phyloP scores from a whole-genome alignment of 2,888 invertebrate species.

The Luffia ferchaultella region DNA sequence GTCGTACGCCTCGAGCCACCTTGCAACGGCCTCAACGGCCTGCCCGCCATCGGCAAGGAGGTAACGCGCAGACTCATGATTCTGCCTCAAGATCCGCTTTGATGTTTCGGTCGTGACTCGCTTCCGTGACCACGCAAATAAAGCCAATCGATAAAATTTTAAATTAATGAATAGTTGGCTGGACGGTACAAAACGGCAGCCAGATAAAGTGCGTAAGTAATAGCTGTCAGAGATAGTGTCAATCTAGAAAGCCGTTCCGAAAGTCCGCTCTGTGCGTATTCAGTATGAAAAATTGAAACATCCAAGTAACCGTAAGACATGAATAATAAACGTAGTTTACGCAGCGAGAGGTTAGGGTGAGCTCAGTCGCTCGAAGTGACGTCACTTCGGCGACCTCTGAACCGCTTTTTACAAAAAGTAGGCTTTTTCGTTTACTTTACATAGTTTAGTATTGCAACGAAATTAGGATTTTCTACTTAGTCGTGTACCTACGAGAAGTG shows the following conservation, averaged over 20 bases:
- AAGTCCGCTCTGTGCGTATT: no score
- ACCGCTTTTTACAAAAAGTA: neutral
- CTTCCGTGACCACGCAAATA: no score
- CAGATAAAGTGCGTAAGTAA: no score
- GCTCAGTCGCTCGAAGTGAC: neutral
- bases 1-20: conserved; percentile 71
- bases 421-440: neutral
- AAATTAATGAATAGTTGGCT: no score
- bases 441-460: neutral
- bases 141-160: no score
- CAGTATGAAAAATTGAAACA: neutral
- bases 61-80: conserved; percentile 31
- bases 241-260: no score
- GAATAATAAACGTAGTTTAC: neutral
- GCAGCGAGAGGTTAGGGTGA: neutral
- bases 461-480: neutral
- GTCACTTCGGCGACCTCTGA: neutral
- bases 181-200: no score
- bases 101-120: no score
- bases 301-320: neutral
- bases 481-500: no score
- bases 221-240: no score
- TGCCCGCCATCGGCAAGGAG: conserved; percentile 66
- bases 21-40: conserved; percentile 69
- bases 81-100: no score